Evolutionary conservation across 2,797 vertebrate genomes (phyloP), one percentile per base, ranked within the genome.

Genomic region (Limosa lapponica): DNA sequence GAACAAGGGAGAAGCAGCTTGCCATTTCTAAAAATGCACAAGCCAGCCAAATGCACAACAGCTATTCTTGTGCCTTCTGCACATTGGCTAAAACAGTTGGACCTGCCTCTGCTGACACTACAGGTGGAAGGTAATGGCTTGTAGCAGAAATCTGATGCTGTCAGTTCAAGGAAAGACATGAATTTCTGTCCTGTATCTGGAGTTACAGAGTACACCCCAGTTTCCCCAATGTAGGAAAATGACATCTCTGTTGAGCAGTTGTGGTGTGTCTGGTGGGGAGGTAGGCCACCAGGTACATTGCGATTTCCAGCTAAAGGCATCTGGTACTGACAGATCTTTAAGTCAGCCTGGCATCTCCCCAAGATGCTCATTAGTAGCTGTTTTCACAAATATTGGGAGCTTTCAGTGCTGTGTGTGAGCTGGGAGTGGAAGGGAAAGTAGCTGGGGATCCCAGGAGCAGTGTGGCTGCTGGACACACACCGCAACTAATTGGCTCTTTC

Each of bases 401-500:
- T 72, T 34, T 34, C 46, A 62, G 74, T 3, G 2, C 41, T 36
- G 23, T 16, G 20, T 36, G 65, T 3, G 6, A 95, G 73, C 78
- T 87, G 89, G 72, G 77, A 70, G 41, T 1, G 1, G 52, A 85
- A 87, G 48, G 83, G 62, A 41, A 25, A 14, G 62, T 70, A 66
- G 75, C 59, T 70, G 74, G 86, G 86, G 64, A 23, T 92, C 61
- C 92, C 84, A 94, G 69, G 64, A 95, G 44, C 66, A 80, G 49
- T 36, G 55, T 67, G 51, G 65, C 51, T 66, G 34, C 52, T 32
- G 5, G 65, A 77, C 73, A 39, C 69, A 46, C 74, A 25, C 48
- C 0, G 0, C 86, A 74, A 96, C 92, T 97, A 97, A 97, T 87
- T 71, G 82, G 89, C 78, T 93, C 71, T 97, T 88, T 89, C 93